Evolutionary conservation across 1,140 invertebrate species (phyloP).

Genomic region (Ostrea edulis): DNA sequence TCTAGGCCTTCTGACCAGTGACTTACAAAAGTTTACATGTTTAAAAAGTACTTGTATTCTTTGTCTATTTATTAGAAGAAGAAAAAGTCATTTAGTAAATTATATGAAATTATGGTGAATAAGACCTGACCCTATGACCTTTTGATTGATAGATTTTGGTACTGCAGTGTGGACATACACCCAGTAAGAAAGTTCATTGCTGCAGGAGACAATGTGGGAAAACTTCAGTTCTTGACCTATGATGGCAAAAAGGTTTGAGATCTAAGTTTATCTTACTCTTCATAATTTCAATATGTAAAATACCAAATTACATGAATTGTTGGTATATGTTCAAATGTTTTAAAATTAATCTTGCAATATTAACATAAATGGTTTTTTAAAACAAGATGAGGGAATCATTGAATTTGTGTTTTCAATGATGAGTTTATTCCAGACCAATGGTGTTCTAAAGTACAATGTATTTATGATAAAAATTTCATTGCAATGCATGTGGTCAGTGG

Average conservation of each 20-base stretch:
- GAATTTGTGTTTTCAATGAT: too few species aligned
- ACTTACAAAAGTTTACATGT: neutral
- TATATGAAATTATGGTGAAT: neutral
- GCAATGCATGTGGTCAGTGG: too few species aligned
- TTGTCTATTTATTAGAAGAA: neutral
- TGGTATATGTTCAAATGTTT: too few species aligned
- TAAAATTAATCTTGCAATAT: too few species aligned
- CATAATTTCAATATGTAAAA: too few species aligned
- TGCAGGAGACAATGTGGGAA: slow-evolving; percentile 74
- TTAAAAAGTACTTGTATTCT: neutral
- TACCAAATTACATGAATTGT: too few species aligned
- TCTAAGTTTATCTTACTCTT: neutral
- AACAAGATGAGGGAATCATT: too few species aligned
- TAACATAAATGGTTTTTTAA: too few species aligned
- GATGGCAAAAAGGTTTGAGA: slow-evolving; percentile 68
- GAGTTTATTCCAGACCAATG: too few species aligned
- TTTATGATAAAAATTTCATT: too few species aligned
- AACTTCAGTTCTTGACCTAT: slow-evolving; percentile 67
- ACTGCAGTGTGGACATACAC: slow-evolving; percentile 74
- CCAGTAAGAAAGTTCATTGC: slow-evolving; percentile 63
- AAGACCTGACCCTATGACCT: neutral
- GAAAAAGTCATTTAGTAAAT: neutral
- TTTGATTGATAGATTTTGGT: slow-evolving; percentile 73
- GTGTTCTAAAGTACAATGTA: too few species aligned
- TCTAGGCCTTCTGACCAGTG: too few species aligned